Percentiles rank a stretch among this genome's conserved stretches.
Evolutionary conservation across 1,140 invertebrate genomes (phyloP).

Genomic region (Riptortus pedestris): DNA sequence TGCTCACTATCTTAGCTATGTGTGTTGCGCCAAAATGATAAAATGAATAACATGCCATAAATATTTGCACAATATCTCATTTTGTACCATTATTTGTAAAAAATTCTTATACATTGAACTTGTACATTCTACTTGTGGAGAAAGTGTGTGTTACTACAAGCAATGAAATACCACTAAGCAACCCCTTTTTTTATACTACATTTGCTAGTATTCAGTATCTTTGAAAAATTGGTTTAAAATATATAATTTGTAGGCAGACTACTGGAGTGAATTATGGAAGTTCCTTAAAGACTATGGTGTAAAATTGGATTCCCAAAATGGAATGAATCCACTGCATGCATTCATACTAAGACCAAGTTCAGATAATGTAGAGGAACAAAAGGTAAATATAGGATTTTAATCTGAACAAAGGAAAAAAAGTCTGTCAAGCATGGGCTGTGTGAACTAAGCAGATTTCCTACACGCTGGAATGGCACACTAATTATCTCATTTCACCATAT

Average conservation of each 20-base stretch:
- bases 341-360: background rate
- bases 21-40: too few species aligned
- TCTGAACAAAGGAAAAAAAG: too few species aligned
- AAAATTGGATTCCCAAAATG: background rate
- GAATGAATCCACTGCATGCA: background rate
- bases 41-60: too few species aligned
- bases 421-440: too few species aligned
- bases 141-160: background rate
- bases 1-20: too few species aligned
- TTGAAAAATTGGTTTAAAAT: background rate
- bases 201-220: background rate
- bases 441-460: too few species aligned
- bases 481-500: too few species aligned
- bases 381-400: too few species aligned
- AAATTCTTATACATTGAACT: background rate
- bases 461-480: too few species aligned
- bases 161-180: background rate
- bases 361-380: background rate
- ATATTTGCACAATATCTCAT: background rate
- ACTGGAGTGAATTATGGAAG: background rate
- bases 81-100: background rate
- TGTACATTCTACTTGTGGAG: background rate
- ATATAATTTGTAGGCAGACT: background rate
- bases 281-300: background rate
- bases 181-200: background rate